Percentiles rank a stretch among this genome's conserved stretches.
These are phyloP conservation scores for Takifugu flavidus DNA, from an alignment of 2,113 vertebrate species.

Conservation along the genomic window DNA sequence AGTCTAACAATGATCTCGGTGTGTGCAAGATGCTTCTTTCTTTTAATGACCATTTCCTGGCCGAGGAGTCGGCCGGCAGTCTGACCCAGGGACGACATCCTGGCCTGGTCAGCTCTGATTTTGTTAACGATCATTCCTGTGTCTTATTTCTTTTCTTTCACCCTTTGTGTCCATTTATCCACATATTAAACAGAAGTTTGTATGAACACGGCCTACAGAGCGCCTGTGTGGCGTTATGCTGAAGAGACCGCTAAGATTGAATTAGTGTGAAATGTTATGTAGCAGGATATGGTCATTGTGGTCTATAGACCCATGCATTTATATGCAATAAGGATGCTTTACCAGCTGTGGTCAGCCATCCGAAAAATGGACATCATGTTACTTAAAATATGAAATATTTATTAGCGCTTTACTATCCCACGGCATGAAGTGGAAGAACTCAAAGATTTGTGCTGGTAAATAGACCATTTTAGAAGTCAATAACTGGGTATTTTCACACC, in stretches of 20 bases:
- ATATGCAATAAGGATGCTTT: constrained; percentile 4
- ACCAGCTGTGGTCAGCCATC: constrained; percentile 14
- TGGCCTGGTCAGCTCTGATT: background rate
- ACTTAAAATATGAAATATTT: constrained; percentile 9
- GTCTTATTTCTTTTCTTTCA: background rate
- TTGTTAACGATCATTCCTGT: background rate
- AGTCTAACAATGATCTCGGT: no score
- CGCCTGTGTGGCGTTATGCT: constrained; percentile 19
- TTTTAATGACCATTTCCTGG: background rate
- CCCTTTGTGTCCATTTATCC: no score
- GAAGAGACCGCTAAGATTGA: constrained; percentile 33
- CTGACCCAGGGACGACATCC: constrained; percentile 1
- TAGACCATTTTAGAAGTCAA: no score
- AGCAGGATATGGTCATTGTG: constrained; percentile 34
- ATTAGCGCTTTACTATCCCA: background rate
- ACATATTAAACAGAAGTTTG: constrained; percentile 3
- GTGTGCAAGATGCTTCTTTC: background rate
- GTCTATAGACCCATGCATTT: constrained; percentile 14
- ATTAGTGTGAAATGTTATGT: constrained; percentile 44
- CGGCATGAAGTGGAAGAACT: no score
- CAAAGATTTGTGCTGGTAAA: no score
- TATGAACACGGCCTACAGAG: constrained; percentile 33
- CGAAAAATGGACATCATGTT: constrained; percentile 8
- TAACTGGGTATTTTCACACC: no score
- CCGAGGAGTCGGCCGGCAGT: background rate